phyloP scores from a whole-genome alignment of 2,888 invertebrate species.

The Chromoteleia sp. region DNA sequence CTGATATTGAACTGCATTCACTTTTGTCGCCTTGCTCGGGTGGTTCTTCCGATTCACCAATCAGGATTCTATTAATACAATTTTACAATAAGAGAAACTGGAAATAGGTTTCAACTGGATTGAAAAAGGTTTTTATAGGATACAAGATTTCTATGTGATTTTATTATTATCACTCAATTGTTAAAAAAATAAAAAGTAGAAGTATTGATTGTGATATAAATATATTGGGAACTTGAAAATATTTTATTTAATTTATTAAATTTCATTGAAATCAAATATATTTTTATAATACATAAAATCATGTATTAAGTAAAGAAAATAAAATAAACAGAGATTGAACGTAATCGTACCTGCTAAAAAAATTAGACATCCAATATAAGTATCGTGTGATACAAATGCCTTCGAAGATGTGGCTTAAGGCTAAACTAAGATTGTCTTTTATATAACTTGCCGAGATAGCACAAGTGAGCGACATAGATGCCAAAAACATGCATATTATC shows the following conservation, averaged over 20 bases:
- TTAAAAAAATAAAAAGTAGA: too few relatives aligned
- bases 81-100: constrained; percentile 13
- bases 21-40: constrained; percentile 43
- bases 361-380: neutral
- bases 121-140: neutral
- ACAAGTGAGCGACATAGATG: constrained; percentile 71
- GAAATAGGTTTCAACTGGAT: neutral
- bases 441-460: constrained; percentile 68
- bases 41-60: constrained; percentile 37
- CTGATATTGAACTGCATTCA: constrained; percentile 55
- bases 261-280: too few relatives aligned
- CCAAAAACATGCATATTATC: constrained; percentile 78
- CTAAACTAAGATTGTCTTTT: constrained; percentile 13
- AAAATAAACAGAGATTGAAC: too few relatives aligned
- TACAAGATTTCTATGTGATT: constrained; percentile 4
- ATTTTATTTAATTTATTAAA: too few relatives aligned
- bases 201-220: too few relatives aligned
- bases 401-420: neutral
- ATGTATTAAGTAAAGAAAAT: too few relatives aligned
- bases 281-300: too few relatives aligned
- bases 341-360: constrained; percentile 41
- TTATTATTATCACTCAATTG: too few relatives aligned
- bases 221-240: too few relatives aligned
- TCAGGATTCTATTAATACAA: constrained; percentile 32
- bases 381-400: constrained; percentile 1